Base-by-base conservation (phyloP, 2,888 invertebrate species). In the Pollenia amentaria region DNA sequence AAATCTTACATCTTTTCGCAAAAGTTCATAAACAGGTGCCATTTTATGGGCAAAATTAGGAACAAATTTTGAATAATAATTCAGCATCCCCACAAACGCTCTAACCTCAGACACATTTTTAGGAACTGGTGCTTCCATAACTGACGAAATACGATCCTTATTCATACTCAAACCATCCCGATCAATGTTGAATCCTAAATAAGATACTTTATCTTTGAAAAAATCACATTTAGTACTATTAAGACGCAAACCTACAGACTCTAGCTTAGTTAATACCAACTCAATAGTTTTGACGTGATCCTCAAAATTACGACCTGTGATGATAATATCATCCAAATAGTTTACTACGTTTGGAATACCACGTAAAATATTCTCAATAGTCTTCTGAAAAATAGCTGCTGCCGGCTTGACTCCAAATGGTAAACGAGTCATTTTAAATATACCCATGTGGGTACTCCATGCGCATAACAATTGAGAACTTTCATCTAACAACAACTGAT, bases 31-130 rank as follows among this genome's bases (percentile, higher is more conserved):
- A 12, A 80, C 16, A 1, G 77, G 76, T 29, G 44, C 38, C 55
- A 88, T 72, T 40, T 84, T 87, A 10, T 76, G 10, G 0, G 87
- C 46, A 62, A 88, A 77, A 81, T 89, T 78, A 14, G 70, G 46
- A 10, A 88, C 84, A 60, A 88, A 88, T 57, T 81, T 88, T 9
- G 77, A 86, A 69, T 79, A 82, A 76, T 83, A 86, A 75, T 87
- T 87, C 9, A 84, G n/a, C 80, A 87, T 65, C 2, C 75, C 73
- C 6, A 86, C n/a, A 79, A 83, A 82, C 6, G 82, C 82, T 48
- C 75, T 78, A 9, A 83, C 40, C 55, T 73, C 85, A 1, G 72
- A 65, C 8, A 83, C 46, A 75, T 73, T 75, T 57, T 60, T 8
- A 44, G 87, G 87, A 40, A 80, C 46, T 18, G 80, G 79, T 0